Conservation (phyloP, 2,113 vertebrate genomes). For the Psophia crepitans region DNA sequence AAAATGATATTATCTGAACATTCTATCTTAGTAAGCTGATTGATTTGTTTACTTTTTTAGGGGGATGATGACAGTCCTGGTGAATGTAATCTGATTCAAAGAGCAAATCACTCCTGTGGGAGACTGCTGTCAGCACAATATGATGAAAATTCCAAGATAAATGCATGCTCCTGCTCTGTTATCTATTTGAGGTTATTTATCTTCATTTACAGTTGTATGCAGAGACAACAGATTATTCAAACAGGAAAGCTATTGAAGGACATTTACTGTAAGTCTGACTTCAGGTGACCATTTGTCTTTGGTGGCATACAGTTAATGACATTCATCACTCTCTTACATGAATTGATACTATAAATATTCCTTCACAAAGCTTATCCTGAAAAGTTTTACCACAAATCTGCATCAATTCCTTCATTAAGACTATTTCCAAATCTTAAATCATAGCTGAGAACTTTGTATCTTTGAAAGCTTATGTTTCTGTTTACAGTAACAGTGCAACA, state of each 20-base stretch:
- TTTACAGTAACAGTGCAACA: not conserved
- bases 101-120: not conserved
- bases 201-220: not conserved
- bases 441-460: not conserved
- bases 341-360: not conserved
- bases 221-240: not conserved
- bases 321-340: not conserved
- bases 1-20: not conserved
- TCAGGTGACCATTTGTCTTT: not conserved
- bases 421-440: not conserved
- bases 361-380: not conserved
- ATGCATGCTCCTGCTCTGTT: not conserved
- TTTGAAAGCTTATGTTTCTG: not conserved
- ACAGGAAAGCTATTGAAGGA: not conserved
- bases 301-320: not conserved
- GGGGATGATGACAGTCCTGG: not conserved
- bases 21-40: not conserved
- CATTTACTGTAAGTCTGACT: not conserved
- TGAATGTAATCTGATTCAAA: not conserved
- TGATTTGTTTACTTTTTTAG: not conserved
- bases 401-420: not conserved
- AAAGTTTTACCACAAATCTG: not conserved
- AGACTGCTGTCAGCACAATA: not conserved
- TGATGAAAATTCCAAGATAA: not conserved
- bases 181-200: not conserved